These are phyloP conservation scores for Chrysolina americana DNA, from an alignment of 2,888 invertebrate genomes.

Conservation along the genomic window DNA sequence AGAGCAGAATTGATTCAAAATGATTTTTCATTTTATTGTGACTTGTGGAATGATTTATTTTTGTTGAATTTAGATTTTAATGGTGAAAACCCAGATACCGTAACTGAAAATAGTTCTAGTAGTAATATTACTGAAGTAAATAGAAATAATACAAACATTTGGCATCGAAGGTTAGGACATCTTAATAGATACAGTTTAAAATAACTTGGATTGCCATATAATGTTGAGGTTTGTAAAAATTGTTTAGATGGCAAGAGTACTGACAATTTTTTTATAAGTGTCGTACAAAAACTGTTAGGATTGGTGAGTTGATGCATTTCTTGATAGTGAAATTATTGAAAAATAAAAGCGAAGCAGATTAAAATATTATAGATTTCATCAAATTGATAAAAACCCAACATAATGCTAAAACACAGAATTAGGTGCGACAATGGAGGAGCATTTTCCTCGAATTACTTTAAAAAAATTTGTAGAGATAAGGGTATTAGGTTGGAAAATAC, in stretches of 20 bases:
- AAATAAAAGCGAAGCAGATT: constrained; percentile 40
- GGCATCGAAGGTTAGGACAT: constrained; percentile 29
- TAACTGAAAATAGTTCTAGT: no score
- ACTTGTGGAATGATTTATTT: no score
- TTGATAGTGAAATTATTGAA: constrained; percentile 42
- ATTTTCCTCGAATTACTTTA: constrained; percentile 40
- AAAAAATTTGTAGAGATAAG: constrained; percentile 40
- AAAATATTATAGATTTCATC: constrained; percentile 45
- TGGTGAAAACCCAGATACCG: no score
- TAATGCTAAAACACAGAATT: constrained; percentile 40
- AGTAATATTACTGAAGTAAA: no score
- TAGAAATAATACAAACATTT: no score
- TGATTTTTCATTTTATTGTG: no score
- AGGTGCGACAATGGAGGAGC: constrained; percentile 45
- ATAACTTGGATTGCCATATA: constrained; percentile 16
- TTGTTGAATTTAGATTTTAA: no score
- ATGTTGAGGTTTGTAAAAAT: constrained; percentile 13
- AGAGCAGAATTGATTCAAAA: no score
- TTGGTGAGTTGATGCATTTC: constrained; percentile 51
- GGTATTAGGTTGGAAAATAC: constrained; percentile 46
- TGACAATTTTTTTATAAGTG: constrained; percentile 20
- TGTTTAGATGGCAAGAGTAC: constrained; percentile 27
- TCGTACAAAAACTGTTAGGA: constrained; percentile 38
- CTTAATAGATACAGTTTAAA: constrained; percentile 30
- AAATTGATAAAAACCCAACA: constrained; percentile 44